A percentile compares a stretch with the other conserved stretches of the same genome.
These are phyloP conservation scores for Spatulosminthurus flaviceps DNA, from an alignment of 2,888 invertebrate genomes.

Conservation along the genomic window DNA sequence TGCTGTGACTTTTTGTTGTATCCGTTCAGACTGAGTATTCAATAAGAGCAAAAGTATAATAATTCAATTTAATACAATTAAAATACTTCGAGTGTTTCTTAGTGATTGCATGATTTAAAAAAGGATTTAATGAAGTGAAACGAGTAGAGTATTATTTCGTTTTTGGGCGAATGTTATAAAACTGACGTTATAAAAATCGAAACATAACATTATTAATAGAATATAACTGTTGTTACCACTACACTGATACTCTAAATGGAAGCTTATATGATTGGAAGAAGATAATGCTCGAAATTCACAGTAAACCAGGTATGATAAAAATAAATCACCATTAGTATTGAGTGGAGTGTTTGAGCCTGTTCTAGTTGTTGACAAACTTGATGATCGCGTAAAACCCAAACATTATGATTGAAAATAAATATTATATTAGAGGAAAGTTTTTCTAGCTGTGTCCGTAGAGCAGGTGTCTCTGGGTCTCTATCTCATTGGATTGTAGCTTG, in stretches of 20 bases:
- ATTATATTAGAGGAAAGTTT: conserved; percentile 6
- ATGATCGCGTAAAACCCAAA: conserved; percentile 33
- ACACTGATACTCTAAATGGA: background rate
- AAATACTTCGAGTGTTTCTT: conserved; percentile 39
- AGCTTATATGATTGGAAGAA: conserved; percentile 23
- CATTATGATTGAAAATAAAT: conserved; percentile 19
- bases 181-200: conserved; percentile 3
- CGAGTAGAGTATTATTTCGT: conserved; percentile 18
- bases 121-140: conserved; percentile 1
- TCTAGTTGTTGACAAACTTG: conserved; percentile 30
- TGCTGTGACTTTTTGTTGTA: conserved; percentile 32
- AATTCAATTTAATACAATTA: conserved; percentile 33
- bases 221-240: conserved; percentile 2
- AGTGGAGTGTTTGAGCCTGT: conserved; percentile 20
- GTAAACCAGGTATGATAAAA: conserved; percentile 29
- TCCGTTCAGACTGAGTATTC: conserved; percentile 45
- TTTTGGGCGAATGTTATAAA: background rate
- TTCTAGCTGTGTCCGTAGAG: conserved; percentile 38
- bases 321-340: conserved; percentile 13
- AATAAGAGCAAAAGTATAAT: conserved; percentile 37
- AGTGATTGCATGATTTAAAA: conserved; percentile 34
- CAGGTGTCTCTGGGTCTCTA: conserved; percentile 41
- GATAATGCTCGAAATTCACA: conserved; percentile 25
- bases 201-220: background rate
- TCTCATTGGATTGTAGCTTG: conserved; percentile 32